A percentile compares a stretch with the other conserved stretches of the same genome.
Evolutionary conservation across 2,113 vertebrate genomes (phyloP).

Genomic region (Verasper variegatus): DNA sequence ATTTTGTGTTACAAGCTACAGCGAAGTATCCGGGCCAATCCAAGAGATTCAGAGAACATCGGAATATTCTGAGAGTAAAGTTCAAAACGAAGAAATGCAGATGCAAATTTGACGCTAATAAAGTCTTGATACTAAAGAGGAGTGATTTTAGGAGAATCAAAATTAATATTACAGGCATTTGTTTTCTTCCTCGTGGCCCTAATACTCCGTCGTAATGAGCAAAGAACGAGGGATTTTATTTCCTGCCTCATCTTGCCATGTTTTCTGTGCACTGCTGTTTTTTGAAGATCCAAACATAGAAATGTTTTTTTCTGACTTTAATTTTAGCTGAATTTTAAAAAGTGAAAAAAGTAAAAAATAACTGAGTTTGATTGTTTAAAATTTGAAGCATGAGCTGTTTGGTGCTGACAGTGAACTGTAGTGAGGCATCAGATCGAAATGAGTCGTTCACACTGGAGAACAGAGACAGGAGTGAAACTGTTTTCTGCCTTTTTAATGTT

Average conservation of each 20-base stretch:
- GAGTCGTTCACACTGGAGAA: conserved; percentile 72
- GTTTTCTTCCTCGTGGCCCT: no score
- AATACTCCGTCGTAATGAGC: no score
- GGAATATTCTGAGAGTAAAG: no score
- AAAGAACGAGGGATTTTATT: background rate
- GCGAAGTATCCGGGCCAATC: no score
- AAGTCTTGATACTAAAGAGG: no score
- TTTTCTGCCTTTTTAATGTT: background rate
- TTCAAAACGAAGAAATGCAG: no score
- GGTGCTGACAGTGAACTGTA: background rate
- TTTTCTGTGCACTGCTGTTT: background rate
- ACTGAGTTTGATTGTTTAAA: background rate
- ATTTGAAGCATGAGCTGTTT: conserved; percentile 2
- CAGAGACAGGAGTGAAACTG: background rate
- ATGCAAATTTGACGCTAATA: no score
- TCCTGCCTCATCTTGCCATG: background rate
- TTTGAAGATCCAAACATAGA: background rate
- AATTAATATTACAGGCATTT: no score
- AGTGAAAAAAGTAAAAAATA: background rate
- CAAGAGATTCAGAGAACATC: no score
- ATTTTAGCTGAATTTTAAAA: background rate
- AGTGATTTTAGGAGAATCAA: no score
- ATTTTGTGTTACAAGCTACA: no score
- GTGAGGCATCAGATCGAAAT: background rate
- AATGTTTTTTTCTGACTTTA: background rate